These are phyloP conservation scores for Orientallactaga bullata DNA, from an alignment of 2,113 vertebrate species.

Conservation along the genomic window DNA sequence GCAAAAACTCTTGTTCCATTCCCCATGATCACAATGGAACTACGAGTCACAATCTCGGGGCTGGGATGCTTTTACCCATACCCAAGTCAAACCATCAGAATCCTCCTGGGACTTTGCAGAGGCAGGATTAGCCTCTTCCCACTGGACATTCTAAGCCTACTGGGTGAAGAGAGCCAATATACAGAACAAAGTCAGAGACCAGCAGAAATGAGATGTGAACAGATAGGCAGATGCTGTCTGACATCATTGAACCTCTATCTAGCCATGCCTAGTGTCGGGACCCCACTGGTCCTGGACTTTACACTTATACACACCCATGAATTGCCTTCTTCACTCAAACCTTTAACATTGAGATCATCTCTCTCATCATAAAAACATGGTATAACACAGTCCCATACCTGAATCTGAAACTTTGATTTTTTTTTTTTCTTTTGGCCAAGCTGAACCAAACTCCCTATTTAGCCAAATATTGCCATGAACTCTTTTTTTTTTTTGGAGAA, in stretches of 20 bases:
- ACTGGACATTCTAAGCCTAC: not conserved
- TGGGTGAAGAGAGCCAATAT: not conserved
- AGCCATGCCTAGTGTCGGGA: not conserved
- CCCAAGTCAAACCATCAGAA: not conserved
- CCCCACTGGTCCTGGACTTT: not conserved
- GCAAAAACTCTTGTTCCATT: not conserved
- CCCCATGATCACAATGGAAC: not conserved
- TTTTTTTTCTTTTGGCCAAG: not conserved
- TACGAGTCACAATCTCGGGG: not conserved
- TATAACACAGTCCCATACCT: not conserved
- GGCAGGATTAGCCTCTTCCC: not conserved
- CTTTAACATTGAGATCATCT: not conserved
- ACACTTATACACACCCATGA: not conserved
- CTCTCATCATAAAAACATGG: not conserved
- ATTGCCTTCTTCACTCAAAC: not conserved
- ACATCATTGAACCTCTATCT: not conserved
- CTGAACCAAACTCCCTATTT: too few relatives aligned
- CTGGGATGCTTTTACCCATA: not conserved
- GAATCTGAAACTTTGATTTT: not conserved
- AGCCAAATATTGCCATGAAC: too few relatives aligned
- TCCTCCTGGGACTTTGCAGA: not conserved
- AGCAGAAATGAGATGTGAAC: not conserved
- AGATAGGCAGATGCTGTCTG: not conserved
- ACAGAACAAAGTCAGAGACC: not conserved
- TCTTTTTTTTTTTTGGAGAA: too few relatives aligned